Evolutionary conservation across 1,140 invertebrate genomes (phyloP).

Genomic region (Drosophila persimilis): DNA sequence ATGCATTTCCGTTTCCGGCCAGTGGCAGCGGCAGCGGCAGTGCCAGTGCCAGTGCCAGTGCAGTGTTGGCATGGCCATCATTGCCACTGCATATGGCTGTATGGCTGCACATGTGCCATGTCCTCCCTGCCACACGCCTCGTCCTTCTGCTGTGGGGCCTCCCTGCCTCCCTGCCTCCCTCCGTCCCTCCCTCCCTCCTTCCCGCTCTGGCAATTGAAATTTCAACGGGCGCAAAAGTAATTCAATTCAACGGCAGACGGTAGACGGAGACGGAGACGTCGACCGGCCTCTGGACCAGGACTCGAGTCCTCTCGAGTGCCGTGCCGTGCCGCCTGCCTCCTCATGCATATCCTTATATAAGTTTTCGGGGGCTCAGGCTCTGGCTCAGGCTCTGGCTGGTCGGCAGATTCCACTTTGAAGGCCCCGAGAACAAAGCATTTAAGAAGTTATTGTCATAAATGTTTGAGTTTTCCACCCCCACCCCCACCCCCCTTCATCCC

Average conservation of each 20-base stretch:
- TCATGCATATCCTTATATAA: conserved; percentile 54
- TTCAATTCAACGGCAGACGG: conserved; percentile 69
- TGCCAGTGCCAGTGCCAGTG: conserved; percentile 24
- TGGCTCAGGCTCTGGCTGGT: background rate
- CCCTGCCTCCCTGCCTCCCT: background rate
- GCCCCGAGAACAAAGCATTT: conserved; percentile 71
- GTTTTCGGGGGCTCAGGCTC: background rate
- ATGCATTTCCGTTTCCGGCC: conserved; percentile 79
- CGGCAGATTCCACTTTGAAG: conserved; percentile 29
- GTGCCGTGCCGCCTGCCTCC: too few species aligned
- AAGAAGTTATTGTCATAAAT: conserved; percentile 82
- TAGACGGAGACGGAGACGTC: conserved; percentile 5
- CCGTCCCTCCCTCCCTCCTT: background rate
- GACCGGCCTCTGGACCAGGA: conserved; percentile 29
- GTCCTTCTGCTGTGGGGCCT: background rate
- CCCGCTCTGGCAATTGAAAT: conserved; percentile 70
- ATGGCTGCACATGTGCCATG: conserved; percentile 73
- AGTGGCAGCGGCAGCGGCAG: conserved; percentile 51
- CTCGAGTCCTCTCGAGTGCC: background rate
- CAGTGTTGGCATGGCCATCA: conserved; percentile 26
- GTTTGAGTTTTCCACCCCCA: conserved; percentile 63
- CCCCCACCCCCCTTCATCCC: too few species aligned
- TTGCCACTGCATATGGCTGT: conserved; percentile 37
- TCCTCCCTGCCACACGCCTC: background rate
- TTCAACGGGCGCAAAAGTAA: conserved; percentile 80